A percentile compares a stretch with the other conserved stretches of the same genome.
Conservation (phyloP, 2,888 invertebrate species). For the Pemphredon lugubris region DNA sequence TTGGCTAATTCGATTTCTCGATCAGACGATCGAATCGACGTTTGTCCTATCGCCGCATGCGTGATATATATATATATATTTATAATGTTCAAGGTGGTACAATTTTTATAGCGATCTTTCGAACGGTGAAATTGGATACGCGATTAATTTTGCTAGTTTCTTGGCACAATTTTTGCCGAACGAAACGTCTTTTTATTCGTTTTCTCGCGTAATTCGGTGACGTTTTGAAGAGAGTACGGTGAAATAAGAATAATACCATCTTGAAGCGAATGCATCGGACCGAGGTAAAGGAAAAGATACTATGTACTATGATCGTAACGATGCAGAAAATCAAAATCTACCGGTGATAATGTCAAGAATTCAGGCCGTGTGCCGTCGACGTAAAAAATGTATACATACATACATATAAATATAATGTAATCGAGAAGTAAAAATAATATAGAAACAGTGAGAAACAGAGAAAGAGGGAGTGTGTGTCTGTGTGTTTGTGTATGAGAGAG, state of each 20-base stretch:
- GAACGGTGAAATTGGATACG: no score
- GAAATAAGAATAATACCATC: no score
- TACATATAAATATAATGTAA: slow-evolving; percentile 38
- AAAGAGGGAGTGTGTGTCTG: slow-evolving; percentile 16
- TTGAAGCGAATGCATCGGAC: slow-evolving; percentile 33
- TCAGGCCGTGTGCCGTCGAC: slow-evolving; percentile 59
- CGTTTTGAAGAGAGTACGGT: no score
- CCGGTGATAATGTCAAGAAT: slow-evolving; percentile 57
- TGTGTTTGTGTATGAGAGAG: not conserved
- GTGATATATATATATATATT: slow-evolving; percentile 39
- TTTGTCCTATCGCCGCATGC: slow-evolving; percentile 46
- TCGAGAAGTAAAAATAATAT: slow-evolving; percentile 35
- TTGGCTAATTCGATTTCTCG: no score
- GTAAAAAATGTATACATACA: slow-evolving; percentile 43
- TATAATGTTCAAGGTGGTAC: slow-evolving; percentile 44
- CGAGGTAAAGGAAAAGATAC: slow-evolving; percentile 32
- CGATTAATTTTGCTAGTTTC: not conserved
- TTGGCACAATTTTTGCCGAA: not conserved
- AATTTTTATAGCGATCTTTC: no score
- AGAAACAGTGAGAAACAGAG: slow-evolving; percentile 28
- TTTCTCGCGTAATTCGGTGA: no score
- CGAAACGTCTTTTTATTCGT: no score
- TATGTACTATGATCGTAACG: slow-evolving; percentile 55
- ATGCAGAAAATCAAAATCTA: slow-evolving; percentile 64
- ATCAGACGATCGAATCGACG: slow-evolving; percentile 31